phyloP scores from a whole-genome alignment of 2,797 vertebrate genomes.

The Toxotes lorentzi region DNA sequence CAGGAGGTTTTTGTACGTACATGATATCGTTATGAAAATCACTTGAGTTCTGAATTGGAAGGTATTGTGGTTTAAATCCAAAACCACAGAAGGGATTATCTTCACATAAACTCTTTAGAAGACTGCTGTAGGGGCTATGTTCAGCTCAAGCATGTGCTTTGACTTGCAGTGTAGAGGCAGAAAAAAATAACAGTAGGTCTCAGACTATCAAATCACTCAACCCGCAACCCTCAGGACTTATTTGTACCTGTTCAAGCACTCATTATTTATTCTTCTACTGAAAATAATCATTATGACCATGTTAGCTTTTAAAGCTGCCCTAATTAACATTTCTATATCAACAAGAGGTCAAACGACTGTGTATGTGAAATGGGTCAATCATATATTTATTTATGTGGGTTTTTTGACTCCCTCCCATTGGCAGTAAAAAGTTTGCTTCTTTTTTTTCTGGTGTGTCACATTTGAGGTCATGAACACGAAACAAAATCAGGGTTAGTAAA shows the following conservation, averaged over 20 bases:
- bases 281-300: constrained; percentile 4
- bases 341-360: neutral
- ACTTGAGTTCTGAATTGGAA: constrained; percentile 25
- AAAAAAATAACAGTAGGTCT: neutral
- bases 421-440: too few species aligned
- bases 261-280: neutral
- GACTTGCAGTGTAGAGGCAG: neutral
- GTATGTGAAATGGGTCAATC: neutral
- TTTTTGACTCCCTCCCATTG: too few species aligned
- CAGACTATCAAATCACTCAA: constrained; percentile 3
- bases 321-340: neutral
- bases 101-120: constrained; percentile 41
- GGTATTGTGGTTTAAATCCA: constrained; percentile 55
- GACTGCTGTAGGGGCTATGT: constrained; percentile 30
- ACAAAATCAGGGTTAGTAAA: too few species aligned
- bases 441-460: too few species aligned
- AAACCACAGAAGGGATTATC: constrained; percentile 58
- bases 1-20: constrained; percentile 33
- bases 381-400: too few species aligned
- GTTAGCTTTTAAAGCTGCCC: neutral
- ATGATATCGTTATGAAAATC: constrained; percentile 25
- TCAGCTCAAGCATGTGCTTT: constrained; percentile 36
- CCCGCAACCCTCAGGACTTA: neutral
- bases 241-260: neutral
- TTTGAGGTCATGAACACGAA: too few species aligned